Conservation (phyloP, 2,113 vertebrate species). For the Formicarius rufipectus region DNA sequence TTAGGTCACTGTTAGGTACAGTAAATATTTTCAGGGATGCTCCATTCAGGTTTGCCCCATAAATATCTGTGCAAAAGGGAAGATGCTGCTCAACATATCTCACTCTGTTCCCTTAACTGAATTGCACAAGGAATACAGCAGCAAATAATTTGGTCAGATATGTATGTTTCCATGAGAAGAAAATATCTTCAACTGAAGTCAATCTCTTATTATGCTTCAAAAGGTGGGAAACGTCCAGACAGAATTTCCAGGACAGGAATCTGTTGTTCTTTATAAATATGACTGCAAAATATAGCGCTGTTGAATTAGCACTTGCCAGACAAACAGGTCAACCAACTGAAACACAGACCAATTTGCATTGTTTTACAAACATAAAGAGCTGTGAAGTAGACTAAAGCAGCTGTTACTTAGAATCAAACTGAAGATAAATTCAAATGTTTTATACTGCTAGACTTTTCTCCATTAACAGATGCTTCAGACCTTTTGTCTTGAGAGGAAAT, state of each 20-base stretch:
- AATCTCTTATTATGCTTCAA: not conserved
- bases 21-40: not conserved
- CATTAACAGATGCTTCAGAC: slow-evolving; percentile 29
- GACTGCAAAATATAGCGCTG: not conserved
- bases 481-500: not conserved
- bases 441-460: slow-evolving; percentile 20
- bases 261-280: not conserved
- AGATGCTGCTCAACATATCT: not conserved
- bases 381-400: slow-evolving; percentile 19
- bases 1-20: not conserved
- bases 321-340: not conserved
- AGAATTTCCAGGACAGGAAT: not conserved
- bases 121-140: not conserved
- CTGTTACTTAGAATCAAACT: slow-evolving; percentile 29
- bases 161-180: not conserved
- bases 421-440: not conserved
- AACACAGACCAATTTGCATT: not conserved
- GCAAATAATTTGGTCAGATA: not conserved
- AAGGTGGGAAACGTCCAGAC: not conserved
- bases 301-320: slow-evolving; percentile 18
- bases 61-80: not conserved
- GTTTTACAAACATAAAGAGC: not conserved
- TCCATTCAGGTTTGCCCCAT: not conserved
- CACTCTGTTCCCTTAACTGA: not conserved
- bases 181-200: not conserved